Percentiles rank a stretch among this genome's conserved stretches.
These are phyloP conservation scores for Telenomus remus DNA, from an alignment of 1,140 invertebrate species.

Conservation along the genomic window DNA sequence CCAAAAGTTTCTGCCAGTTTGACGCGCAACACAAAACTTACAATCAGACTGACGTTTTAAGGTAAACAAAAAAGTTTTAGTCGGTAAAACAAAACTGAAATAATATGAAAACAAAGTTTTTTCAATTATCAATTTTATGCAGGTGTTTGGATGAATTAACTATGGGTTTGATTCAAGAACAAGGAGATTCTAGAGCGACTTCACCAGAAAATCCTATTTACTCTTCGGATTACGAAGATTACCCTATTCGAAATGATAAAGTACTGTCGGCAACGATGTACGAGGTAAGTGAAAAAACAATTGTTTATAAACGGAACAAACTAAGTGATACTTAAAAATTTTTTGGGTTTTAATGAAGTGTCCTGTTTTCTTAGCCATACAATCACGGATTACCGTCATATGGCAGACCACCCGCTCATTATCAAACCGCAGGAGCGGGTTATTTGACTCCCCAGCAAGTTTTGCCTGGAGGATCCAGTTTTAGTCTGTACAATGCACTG, in stretches of 20 bases:
- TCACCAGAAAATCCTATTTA: constrained; percentile 1
- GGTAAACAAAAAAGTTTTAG: too few species aligned
- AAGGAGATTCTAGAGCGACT: constrained; percentile 32
- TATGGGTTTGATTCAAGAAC: constrained; percentile 5
- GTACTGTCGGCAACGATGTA: constrained; percentile 11
- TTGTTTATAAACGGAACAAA: too few species aligned
- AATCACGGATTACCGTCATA: constrained; percentile 34
- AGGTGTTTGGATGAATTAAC: constrained; percentile 40
- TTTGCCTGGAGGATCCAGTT: constrained; percentile 46
- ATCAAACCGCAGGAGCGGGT: constrained; percentile 47
- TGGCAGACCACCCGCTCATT: constrained; percentile 48
- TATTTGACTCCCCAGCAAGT: constrained; percentile 53
- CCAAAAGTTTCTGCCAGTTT: constrained; percentile 44
- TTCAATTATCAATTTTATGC: too few species aligned
- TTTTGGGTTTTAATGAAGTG: too few species aligned
- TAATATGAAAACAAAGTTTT: too few species aligned
- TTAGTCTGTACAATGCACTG: constrained; percentile 77
- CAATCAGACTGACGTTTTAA: constrained; percentile 62
- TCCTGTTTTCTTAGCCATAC: constrained; percentile 32
- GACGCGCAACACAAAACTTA: constrained; percentile 56
- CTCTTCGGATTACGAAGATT: constrained; percentile 19
- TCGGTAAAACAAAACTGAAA: too few species aligned
- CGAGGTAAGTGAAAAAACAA: constrained; percentile 19
- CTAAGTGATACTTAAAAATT: too few species aligned
- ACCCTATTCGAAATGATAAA: constrained; percentile 48